phyloP scores from a whole-genome alignment of 2,113 vertebrate species.

The Anhinga rufa region DNA sequence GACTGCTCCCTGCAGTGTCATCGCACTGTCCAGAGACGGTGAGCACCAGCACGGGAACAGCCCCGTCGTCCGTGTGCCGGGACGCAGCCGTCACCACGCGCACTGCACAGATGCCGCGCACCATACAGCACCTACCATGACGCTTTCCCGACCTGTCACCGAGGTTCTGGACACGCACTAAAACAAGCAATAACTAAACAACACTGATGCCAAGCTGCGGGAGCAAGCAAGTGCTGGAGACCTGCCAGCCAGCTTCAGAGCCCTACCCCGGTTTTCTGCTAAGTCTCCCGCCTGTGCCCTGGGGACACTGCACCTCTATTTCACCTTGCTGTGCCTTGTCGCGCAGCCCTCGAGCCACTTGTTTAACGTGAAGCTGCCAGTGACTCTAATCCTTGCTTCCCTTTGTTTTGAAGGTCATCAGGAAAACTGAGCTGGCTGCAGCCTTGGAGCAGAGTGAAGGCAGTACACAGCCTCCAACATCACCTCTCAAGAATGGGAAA shows the following conservation, averaged over 20 bases:
- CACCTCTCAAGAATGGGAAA: neutral
- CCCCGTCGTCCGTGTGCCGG: rapidly evolving
- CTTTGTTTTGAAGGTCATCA: neutral
- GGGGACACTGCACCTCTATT: neutral
- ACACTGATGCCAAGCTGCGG: neutral
- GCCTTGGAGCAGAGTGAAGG: neutral
- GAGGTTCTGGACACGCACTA: no score
- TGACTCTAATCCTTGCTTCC: neutral
- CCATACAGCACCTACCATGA: neutral
- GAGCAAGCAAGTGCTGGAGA: neutral
- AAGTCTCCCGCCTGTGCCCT: neutral
- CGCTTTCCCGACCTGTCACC: rapidly evolving
- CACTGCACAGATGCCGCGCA: rapidly evolving
- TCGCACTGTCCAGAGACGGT: rapidly evolving
- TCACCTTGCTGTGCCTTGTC: neutral
- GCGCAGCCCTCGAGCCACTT: neutral
- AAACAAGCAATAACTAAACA: neutral
- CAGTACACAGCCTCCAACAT: neutral
- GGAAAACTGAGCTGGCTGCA: no score
- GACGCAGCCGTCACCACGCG: rapidly evolving
- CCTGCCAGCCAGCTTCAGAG: neutral
- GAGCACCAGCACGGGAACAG: neutral
- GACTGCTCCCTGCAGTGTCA: neutral
- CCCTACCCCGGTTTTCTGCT: neutral
- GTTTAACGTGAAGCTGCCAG: neutral